Evolutionary conservation across 1,140 invertebrate species (phyloP), one percentile per base, ranked within the genome.

Genomic region (Zaprionus ghesquierei): DNA sequence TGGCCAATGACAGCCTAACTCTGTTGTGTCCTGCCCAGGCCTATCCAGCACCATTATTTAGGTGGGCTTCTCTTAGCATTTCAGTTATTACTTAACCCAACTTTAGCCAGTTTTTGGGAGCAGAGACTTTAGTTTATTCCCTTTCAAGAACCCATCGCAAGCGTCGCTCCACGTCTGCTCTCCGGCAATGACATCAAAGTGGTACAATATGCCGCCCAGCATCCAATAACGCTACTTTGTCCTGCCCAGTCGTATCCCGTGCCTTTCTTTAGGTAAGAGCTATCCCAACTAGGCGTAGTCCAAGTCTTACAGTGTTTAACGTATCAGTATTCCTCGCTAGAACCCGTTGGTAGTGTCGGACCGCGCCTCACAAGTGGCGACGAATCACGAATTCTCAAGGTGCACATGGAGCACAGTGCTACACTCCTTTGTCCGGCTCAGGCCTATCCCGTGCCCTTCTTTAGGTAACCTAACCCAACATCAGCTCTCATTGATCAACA

Each of bases 221-320:
- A 63, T 10, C 12, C 84, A n/a, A 94, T 94, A 44, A 90, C 92
- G 2, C 86, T 96, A 49, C 92, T 96, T n/a, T 96, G 95, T 90
- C 95, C 95, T 87, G 95, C 95, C 59, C 96, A 96, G 93, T 95
- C 94, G 27, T 96, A 94, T 92, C 96, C 96, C 70, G 93, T 94
- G 86, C 93, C 94, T 38, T 69, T 94, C 59, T 94, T 94, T 93
- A 94, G 94, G 94, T 94, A 93, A 89, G 84, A 53, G 49, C 69
- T 77, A 66, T 85, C 81, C 80, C 82, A 82, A 73, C 71, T 38
- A 13, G 13, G 27, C 60, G 69, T 27, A 59, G 51, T 10, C 9
- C 5, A 13, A 46, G 23, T 12, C 31, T 6, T 8, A 1, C 13
- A 3, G 8, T 33, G 31, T 25, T 35, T 20, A 20, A 46, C 35